Evolutionary conservation across 1,140 invertebrate genomes (phyloP), one percentile per base, ranked within the genome.

Genomic region (Leptinotarsa texana): DNA sequence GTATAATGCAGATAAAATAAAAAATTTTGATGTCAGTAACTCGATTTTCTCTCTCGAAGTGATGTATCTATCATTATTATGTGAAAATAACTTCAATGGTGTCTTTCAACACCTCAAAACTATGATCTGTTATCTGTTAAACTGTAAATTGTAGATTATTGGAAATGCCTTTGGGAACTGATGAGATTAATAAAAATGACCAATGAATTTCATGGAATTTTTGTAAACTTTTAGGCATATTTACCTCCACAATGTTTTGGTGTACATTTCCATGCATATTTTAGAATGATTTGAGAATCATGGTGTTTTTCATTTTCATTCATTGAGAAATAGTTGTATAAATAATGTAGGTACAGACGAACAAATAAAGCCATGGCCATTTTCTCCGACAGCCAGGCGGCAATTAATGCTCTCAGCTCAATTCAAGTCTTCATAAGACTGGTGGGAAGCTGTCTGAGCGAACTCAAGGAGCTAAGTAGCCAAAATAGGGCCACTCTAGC

Each of bases 161-260:
- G 51, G 51, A 65, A 65, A 70, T 70, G 69, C 69, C 69, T 70
- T 70, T 70, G 69, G 69, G 69, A 70, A 70, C 69, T 70, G 69
- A 70, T 18, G 51, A 70, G 63, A 70, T 70, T 48, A 70, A 48
- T 49, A 70, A 70, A 70, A 70, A 51, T 70, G 69, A 70, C 69
- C 69, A 70, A 70, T 48, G 48, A 70, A 70, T 51, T 22, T 13
- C 13, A 13, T 65, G n/a, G 51, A 57, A 42, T 42, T 62, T 62
- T 62, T n/a, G 11, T 62, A 13, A 62, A 18, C 21, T n/a, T 62
- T 62, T n/a, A 62, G 17, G 13, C 5, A 62, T 17, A 62, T 62
- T 62, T 62, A n/a, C 33, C 33, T 33, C 1, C 33, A 33, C 8
- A 2, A 8, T 33, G 8, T 33, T 33, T 11, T 11, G 3, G 8